Evolutionary conservation across 2,888 invertebrate genomes (phyloP), one percentile per base, ranked within the genome.

Genomic region (Nymphalis urticae): DNA sequence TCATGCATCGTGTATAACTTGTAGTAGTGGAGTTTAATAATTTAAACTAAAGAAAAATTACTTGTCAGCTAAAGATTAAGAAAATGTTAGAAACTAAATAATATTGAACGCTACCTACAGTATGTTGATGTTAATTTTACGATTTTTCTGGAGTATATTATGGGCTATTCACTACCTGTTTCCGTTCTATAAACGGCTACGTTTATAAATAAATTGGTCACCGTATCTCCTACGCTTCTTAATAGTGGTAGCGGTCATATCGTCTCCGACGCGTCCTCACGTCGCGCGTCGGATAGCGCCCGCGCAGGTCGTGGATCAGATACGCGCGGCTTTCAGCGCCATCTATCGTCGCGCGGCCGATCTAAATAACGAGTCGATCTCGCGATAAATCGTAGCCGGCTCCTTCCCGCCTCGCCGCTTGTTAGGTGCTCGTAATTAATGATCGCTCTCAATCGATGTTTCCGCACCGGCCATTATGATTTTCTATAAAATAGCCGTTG

Each of bases 321-420:
- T 91, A 90, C 65, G 79, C 79, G 76, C 79, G 67, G 77, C 79
- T 77, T 75, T 72, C 82, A 79, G 79, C 85, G 87, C 88, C 88
- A 89, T 89, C 90, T 89, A 88, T 86, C 89, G 89, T 83, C 86
- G 83, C 84, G 76, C 76, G 77, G 75, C 81, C 84, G 88, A 90
- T 90, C 89, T 90, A 88, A 89, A 87, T 89, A 90, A 88, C 88
- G 84, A 86, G 84, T 82, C 85, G 87, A 87, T 87, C 83, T 83
- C 75, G 76, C 81, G 88, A 88, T 89, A 89, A 86, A 89, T 89
- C 85, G 85, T 79, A 79, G 78, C 80, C 82, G 84, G 84, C 85
- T 82, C 82, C 83, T 83, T 83, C 82, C 85, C 81, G 81, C 81
- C 64, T 81, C 79, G 78, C 79, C 81, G 87, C 87, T 87, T 85